phyloP scores from a whole-genome alignment of 2,113 vertebrate species.

The Fukomys damarensis region DNA sequence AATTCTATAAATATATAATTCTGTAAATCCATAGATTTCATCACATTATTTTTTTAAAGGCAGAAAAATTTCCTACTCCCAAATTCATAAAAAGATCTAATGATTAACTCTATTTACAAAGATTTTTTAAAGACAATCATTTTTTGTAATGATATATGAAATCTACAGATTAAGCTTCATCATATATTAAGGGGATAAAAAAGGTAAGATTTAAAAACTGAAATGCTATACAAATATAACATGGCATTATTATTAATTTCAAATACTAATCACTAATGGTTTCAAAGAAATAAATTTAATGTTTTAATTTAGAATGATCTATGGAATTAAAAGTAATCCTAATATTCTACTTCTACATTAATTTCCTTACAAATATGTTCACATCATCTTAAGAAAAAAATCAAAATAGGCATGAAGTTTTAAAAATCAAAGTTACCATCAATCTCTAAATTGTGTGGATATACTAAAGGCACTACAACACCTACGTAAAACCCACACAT shows the following conservation, averaged over 20 bases:
- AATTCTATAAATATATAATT: slow-evolving; percentile 2
- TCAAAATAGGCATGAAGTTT: slow-evolving; percentile 10
- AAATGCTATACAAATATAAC: slow-evolving; percentile 43
- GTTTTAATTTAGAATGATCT: not conserved
- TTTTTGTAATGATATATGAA: not conserved
- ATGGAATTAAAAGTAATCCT: slow-evolving; percentile 32
- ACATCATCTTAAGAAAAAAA: slow-evolving; percentile 56
- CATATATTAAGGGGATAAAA: not conserved
- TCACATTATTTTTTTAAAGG: not conserved
- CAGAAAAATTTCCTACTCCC: slow-evolving; percentile 15
- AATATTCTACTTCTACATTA: slow-evolving; percentile 30
- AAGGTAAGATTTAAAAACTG: slow-evolving; percentile 14
- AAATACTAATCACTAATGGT: slow-evolving; percentile 28
- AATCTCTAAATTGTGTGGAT: not conserved
- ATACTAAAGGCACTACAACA: not conserved
- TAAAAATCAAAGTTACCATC: not conserved
- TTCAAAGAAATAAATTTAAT: slow-evolving; percentile 54
- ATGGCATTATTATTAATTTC: slow-evolving; percentile 15
- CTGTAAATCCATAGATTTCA: not conserved
- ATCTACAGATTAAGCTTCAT: not conserved
- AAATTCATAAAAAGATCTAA: slow-evolving; percentile 34
- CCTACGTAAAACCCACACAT: not conserved
- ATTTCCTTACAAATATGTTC: not conserved
- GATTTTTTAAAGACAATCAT: slow-evolving; percentile 17
- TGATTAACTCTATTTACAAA: not conserved